A percentile compares a stretch with the other conserved stretches of the same genome.
phyloP scores from a whole-genome alignment of 2,113 vertebrate genomes.

The Axis porcinus region DNA sequence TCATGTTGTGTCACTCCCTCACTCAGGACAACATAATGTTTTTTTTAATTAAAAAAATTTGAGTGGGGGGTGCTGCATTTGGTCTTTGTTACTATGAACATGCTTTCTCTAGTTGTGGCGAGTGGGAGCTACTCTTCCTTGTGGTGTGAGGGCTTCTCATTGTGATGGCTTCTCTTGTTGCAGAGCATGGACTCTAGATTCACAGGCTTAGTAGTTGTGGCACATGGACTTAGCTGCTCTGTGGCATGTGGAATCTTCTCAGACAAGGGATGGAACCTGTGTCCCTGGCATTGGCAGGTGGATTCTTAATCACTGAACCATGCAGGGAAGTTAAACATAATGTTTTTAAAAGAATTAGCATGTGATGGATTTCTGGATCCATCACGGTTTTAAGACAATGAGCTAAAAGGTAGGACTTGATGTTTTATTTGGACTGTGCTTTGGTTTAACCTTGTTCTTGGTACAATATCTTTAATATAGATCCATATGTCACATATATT shows the following conservation, averaged over 20 bases:
- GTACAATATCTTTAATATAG: constrained; percentile 13
- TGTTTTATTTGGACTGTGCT: background rate
- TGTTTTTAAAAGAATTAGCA: background rate
- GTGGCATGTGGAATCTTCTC: background rate
- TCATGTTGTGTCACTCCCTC: background rate
- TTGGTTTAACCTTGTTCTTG: constrained; percentile 6
- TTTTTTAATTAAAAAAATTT: background rate
- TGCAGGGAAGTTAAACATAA: background rate
- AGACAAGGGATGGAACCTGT: background rate
- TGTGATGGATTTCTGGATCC: background rate
- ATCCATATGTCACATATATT: constrained; percentile 8
- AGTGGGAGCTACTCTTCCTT: background rate
- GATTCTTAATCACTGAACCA: background rate
- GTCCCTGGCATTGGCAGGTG: background rate
- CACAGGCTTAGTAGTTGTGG: background rate
- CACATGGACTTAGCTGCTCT: background rate
- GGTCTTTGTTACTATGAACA: background rate
- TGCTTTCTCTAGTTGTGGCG: background rate
- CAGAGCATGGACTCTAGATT: background rate
- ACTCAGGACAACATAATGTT: background rate
- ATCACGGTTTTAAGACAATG: background rate
- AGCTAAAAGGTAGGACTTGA: background rate
- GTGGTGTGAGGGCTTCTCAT: background rate
- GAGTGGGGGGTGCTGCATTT: background rate
- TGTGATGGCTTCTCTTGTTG: background rate